Evolutionary conservation across 2,888 invertebrate species (phyloP).

Genomic region (Eucera pruinosa): DNA sequence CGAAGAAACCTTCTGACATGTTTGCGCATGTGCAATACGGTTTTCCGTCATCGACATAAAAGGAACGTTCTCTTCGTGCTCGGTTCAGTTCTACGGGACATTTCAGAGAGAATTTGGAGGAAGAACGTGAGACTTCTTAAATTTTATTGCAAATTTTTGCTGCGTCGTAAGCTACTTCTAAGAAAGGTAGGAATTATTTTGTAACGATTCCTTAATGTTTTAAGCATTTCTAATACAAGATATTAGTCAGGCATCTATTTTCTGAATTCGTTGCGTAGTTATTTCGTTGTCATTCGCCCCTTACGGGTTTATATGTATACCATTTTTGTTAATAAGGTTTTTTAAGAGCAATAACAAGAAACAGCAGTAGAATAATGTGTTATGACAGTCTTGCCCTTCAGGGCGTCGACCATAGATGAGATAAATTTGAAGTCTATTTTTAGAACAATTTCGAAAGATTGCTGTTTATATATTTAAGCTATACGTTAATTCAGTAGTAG

Average conservation of each 20-base stretch:
- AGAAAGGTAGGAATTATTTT: conserved; percentile 32
- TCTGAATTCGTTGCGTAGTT: neutral
- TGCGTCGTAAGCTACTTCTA: conserved; percentile 23
- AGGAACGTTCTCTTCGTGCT: conserved; percentile 14
- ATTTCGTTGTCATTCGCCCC: too few species aligned
- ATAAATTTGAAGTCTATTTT: neutral
- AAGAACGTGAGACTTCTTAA: neutral
- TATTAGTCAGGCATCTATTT: neutral
- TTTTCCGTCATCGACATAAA: conserved; percentile 27
- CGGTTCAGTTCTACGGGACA: conserved; percentile 12
- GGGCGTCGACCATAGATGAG: neutral
- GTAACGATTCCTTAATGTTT: neutral
- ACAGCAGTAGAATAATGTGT: neutral
- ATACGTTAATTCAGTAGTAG: neutral
- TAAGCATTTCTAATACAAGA: neutral
- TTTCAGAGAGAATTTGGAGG: conserved; percentile 4
- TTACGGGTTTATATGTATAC: neutral
- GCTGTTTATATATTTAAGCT: neutral
- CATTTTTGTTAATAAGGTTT: neutral
- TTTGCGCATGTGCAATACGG: conserved; percentile 50
- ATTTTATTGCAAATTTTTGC: conserved; percentile 42
- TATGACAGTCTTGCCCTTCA: neutral
- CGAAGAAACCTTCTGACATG: conserved; percentile 38
- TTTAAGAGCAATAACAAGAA: neutral
- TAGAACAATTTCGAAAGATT: conserved; percentile 9